Evolutionary conservation across 35 echinoderm and acorn worm species (phyloP).

Genomic region (Apostichopus japonicus): DNA sequence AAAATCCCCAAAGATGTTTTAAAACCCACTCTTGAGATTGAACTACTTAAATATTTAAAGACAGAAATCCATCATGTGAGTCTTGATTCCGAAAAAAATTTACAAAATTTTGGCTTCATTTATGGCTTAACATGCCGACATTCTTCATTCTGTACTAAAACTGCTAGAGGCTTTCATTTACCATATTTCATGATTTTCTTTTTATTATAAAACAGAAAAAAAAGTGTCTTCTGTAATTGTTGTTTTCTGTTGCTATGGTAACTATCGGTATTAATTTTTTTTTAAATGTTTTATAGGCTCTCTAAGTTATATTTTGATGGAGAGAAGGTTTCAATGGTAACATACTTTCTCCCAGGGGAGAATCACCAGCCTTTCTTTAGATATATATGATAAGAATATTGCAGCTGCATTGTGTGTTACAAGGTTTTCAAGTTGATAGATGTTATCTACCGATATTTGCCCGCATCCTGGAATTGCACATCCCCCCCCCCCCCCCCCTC

Average conservation of each 20-base stretch:
- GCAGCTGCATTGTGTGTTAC: not conserved
- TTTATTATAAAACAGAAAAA: not conserved
- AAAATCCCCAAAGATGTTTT: too few relatives aligned
- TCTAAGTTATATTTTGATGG: not conserved
- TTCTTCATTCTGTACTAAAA: not conserved
- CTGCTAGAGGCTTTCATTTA: not conserved
- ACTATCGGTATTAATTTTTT: not conserved
- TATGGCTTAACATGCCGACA: conserved; percentile 9
- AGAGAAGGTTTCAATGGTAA: not conserved
- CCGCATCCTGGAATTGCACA: too few relatives aligned
- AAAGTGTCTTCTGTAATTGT: conserved; percentile 36
- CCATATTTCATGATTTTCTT: conserved; percentile 9
- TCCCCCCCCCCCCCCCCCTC: too few relatives aligned
- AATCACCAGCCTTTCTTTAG: not conserved
- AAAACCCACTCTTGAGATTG: too few relatives aligned
- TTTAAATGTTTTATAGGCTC: not conserved
- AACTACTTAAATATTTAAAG: too few relatives aligned
- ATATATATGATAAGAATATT: not conserved
- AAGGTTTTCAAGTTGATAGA: not conserved
- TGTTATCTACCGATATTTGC: too few relatives aligned
- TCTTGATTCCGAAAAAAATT: too few relatives aligned
- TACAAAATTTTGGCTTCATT: not conserved
- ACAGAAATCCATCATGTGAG: too few relatives aligned
- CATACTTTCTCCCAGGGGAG: not conserved
- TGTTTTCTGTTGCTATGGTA: conserved; percentile 4